phyloP scores from a whole-genome alignment of 2,797 vertebrate genomes.

The Enteromius unitaeniatus region DNA sequence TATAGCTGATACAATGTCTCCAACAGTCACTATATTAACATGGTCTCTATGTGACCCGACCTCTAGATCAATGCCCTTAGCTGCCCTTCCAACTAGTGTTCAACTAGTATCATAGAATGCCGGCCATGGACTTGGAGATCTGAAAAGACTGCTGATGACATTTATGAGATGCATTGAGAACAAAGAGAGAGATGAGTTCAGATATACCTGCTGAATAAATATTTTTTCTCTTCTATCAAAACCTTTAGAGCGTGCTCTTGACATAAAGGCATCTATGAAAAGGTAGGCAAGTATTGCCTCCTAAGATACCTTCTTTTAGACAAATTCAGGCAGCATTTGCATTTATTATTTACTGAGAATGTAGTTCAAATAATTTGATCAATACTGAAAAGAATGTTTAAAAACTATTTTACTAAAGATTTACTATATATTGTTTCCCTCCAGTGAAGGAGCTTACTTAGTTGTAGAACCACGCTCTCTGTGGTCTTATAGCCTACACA shows the following conservation, averaged over 20 bases:
- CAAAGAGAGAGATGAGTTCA: slow-evolving; percentile 6
- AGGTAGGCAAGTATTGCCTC: neutral
- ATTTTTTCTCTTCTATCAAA: neutral
- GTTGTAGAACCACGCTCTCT: neutral
- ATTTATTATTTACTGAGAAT: neutral
- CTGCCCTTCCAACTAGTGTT: neutral
- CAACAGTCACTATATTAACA: slow-evolving; percentile 5
- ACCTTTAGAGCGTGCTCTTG: neutral
- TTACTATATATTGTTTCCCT: neutral
- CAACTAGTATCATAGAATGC: neutral
- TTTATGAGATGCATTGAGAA: slow-evolving; percentile 8
- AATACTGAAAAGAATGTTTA: neutral
- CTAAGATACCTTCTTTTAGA: neutral
- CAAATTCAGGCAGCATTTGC: neutral
- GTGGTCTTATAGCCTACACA: neutral
- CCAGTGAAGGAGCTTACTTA: neutral
- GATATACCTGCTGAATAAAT: slow-evolving; percentile 3
- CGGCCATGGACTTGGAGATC: neutral
- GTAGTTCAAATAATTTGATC: neutral
- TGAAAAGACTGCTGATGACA: neutral
- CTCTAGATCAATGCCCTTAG: neutral
- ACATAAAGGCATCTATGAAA: neutral
- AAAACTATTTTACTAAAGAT: neutral
- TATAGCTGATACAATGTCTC: neutral
- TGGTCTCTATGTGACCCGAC: neutral